A percentile compares a stretch with the other conserved stretches of the same genome.
These are phyloP conservation scores for Lordiphosa andalusiaca DNA, from an alignment of 2,888 invertebrate species.

Conservation along the genomic window DNA sequence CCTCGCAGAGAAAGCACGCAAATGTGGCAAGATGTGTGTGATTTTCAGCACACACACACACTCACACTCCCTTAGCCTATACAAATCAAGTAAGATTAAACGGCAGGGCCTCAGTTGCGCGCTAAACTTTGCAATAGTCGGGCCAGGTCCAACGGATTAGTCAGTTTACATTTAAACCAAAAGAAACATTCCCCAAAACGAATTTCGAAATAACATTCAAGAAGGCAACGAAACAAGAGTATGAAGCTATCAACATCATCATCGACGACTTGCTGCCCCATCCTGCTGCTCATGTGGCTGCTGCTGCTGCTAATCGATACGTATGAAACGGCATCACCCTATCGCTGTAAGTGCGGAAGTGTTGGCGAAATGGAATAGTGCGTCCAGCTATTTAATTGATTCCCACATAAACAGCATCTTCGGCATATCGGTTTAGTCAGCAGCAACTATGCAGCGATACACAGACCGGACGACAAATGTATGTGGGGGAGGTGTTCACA, in stretches of 20 bases:
- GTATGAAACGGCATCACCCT: slow-evolving; percentile 14
- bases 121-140: slow-evolving; percentile 62
- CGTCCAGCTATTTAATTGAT: neutral
- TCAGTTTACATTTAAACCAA: slow-evolving; percentile 8
- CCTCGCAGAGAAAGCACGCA: slow-evolving; percentile 55
- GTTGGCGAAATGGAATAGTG: neutral
- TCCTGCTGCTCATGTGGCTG: slow-evolving; percentile 13
- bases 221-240: too few relatives aligned
- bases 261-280: too few relatives aligned
- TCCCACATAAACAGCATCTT: slow-evolving; percentile 12
- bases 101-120: slow-evolving; percentile 51
- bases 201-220: neutral
- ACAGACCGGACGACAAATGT: slow-evolving; percentile 71
- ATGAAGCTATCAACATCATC: slow-evolving; percentile 1
- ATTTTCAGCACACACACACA: slow-evolving; percentile 27
- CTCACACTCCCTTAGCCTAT: slow-evolving; percentile 8
- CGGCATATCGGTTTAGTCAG: slow-evolving; percentile 22
- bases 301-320: slow-evolving; percentile 5
- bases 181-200: slow-evolving; percentile 18
- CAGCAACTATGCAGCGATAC: slow-evolving; percentile 65
- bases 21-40: slow-evolving; percentile 50
- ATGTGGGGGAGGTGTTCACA: slow-evolving; percentile 76
- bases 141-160: slow-evolving; percentile 16
- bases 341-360: slow-evolving; percentile 22
- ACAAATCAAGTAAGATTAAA: slow-evolving; percentile 43